These are phyloP conservation scores for Chaetogeoica ovagalla DNA, from an alignment of 2,888 invertebrate species.

Conservation along the genomic window DNA sequence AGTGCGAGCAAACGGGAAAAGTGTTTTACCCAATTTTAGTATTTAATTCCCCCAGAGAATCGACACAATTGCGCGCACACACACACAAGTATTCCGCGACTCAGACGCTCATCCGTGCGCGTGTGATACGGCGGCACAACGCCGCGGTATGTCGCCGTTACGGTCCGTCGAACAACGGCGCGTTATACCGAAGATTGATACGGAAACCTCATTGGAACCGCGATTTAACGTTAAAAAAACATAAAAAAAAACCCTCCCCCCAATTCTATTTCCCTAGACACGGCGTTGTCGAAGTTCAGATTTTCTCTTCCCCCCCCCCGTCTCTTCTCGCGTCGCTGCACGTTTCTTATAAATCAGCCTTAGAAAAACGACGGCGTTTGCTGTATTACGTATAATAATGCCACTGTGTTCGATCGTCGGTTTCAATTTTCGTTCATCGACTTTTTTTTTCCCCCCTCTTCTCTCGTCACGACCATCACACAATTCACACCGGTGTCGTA, in stretches of 20 bases:
- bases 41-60: slow-evolving; percentile 54
- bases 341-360: slow-evolving; percentile 26
- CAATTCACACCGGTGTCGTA: too few relatives aligned
- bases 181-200: slow-evolving; percentile 41
- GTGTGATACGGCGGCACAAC: background rate
- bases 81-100: slow-evolving; percentile 6
- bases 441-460: too few relatives aligned
- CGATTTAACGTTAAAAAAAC: slow-evolving; percentile 12
- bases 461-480: too few relatives aligned
- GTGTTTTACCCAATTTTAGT: slow-evolving; percentile 53
- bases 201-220: slow-evolving; percentile 40
- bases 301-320: background rate
- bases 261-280: slow-evolving; percentile 6
- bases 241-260: background rate
- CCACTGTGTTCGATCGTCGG: too few relatives aligned
- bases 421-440: too few relatives aligned
- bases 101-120: background rate
- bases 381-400: too few relatives aligned
- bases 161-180: slow-evolving; percentile 24
- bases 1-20: slow-evolving; percentile 12
- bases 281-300: background rate
- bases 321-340: background rate
- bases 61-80: slow-evolving; percentile 44
- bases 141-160: background rate
- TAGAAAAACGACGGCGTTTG: too few relatives aligned